Conservation (phyloP, 1,140 invertebrate genomes). For the Ceratosolen fusciceps region DNA sequence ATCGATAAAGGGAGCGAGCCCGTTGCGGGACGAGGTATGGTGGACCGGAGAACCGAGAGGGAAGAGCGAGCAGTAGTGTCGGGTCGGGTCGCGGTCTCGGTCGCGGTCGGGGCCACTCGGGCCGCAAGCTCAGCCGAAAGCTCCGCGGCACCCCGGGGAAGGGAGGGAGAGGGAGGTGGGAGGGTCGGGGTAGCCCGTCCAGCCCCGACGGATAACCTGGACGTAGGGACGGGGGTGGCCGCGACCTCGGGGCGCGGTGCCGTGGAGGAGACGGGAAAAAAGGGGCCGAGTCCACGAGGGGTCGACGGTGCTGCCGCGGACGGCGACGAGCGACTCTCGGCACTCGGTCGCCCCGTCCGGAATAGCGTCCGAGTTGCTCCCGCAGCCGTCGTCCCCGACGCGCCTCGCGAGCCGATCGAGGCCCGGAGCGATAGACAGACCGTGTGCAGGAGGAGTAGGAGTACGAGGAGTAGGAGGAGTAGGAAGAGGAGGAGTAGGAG, state of each 20-base stretch:
- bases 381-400: not conserved
- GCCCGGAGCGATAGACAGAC: not conserved
- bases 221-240: not conserved
- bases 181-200: not conserved
- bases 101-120: not conserved
- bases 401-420: not conserved
- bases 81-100: not conserved
- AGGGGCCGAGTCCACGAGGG: not conserved
- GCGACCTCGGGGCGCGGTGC: no score
- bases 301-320: not conserved
- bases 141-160: no score
- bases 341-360: not conserved
- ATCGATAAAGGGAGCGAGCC: no score
- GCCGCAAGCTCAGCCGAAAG: no score
- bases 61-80: not conserved
- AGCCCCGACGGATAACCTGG: no score
- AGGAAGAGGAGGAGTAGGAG: no score
- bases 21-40: no score
- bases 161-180: not conserved
- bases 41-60: no score
- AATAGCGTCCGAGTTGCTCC: not conserved
- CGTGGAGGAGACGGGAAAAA: no score
- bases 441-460: no score
- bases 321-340: not conserved
- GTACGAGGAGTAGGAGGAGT: no score